Conservation (phyloP, 2,113 vertebrate genomes). For the Craseonycteris thonglongyai region DNA sequence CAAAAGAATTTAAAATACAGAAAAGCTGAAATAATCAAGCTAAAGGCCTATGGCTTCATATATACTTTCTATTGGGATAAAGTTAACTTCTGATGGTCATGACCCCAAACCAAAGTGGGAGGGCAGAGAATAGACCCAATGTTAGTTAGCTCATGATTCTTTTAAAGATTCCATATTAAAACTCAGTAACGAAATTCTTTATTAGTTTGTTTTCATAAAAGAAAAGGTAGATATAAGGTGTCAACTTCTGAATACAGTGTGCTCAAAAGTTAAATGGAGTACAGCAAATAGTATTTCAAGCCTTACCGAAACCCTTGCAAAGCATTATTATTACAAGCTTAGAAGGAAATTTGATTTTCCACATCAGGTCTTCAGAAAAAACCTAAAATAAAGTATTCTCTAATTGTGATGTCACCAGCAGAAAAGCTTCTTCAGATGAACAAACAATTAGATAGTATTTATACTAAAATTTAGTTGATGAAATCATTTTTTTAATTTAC, state of each 20-base stretch:
- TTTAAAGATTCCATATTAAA: conserved; percentile 16
- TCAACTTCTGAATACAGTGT: conserved; percentile 71
- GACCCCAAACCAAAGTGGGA: background rate
- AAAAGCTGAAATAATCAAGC: conserved; percentile 25
- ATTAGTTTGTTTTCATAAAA: background rate
- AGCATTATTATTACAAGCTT: conserved; percentile 10
- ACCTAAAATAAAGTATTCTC: conserved; percentile 29
- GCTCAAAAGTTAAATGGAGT: background rate
- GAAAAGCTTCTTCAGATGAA: conserved; percentile 45
- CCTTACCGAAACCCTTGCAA: conserved; percentile 30
- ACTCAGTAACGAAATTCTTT: background rate
- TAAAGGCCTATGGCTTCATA: background rate
- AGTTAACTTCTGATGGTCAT: background rate
- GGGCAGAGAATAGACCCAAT: background rate
- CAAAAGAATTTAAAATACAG: background rate
- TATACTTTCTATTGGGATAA: background rate
- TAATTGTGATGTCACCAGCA: conserved; percentile 55
- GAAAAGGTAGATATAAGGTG: background rate
- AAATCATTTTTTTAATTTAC: conserved; percentile 25
- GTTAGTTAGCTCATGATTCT: background rate
- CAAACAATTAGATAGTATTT: conserved; percentile 33
- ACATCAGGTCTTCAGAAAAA: conserved; percentile 46
- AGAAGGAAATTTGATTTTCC: conserved; percentile 45
- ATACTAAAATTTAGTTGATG: conserved; percentile 27
- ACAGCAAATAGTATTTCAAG: background rate